Conservation (phyloP, 2,113 vertebrate species). For the Dipodomys ordii region DNA sequence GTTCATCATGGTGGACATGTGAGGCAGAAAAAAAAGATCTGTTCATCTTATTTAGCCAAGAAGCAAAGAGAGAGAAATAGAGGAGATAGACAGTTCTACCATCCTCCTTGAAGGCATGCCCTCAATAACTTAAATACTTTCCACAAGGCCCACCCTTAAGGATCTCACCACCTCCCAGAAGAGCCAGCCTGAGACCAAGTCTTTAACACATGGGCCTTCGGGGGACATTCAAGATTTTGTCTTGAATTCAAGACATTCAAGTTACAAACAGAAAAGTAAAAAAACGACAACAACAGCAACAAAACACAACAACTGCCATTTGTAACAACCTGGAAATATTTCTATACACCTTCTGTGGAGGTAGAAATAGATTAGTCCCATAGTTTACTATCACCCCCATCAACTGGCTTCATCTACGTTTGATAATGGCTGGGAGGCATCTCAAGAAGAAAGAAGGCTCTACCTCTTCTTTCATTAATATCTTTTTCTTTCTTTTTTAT, state of each 20-base stretch:
- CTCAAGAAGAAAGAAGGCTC: neutral
- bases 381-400: rapidly evolving
- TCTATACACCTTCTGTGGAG: neutral
- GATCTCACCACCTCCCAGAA: too few relatives aligned
- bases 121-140: neutral
- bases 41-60: neutral
- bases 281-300: neutral
- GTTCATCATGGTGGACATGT: neutral
- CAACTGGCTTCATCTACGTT: neutral
- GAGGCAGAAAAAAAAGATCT: too few relatives aligned
- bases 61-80: neutral
- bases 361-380: too few relatives aligned
- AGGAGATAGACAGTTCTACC: too few relatives aligned
- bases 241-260: neutral
- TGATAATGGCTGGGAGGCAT: neutral
- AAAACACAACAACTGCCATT: too few relatives aligned
- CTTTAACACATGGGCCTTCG: too few relatives aligned
- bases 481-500: neutral
- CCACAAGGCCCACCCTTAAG: neutral
- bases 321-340: neutral
- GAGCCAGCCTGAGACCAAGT: neutral
- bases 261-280: neutral
- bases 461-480: neutral
- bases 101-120: neutral
- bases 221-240: neutral